Evolutionary conservation across 1,140 invertebrate genomes (phyloP), one percentile per base, ranked within the genome.

Genomic region (Anagrus nilaparvatae): DNA sequence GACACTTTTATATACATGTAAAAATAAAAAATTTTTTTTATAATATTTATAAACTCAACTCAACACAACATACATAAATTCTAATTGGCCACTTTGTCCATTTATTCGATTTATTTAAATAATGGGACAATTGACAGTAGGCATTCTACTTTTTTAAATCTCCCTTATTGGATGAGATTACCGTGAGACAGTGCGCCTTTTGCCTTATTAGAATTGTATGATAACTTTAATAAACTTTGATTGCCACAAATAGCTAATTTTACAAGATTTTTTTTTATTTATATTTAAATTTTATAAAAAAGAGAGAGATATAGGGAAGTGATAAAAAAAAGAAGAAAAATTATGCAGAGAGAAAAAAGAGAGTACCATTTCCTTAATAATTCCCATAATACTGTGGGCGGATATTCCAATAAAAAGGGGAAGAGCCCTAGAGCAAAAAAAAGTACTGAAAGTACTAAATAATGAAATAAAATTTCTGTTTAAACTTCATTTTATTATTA

Each of bases 21-120:
- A n/a, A n/a, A n/a, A n/a, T n/a, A n/a, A n/a, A n/a, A n/a, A n/a
- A n/a, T n/a, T n/a, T n/a, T n/a, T n/a, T n/a, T n/a, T n/a, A n/a
- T n/a, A n/a, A n/a, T n/a, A n/a, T n/a, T n/a, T n/a, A n/a, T n/a
- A n/a, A n/a, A n/a, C n/a, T n/a, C n/a, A n/a, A n/a, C n/a, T n/a
- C n/a, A n/a, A n/a, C n/a, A n/a, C n/a, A n/a, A n/a, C n/a, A n/a
- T n/a, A n/a, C n/a, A 67, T 67, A 62, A 65, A 68, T 62, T 68
- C 64, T 68, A 68, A 68, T 67, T 68, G 65, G 61, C 65, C 65
- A 68, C 65, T 68, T 68, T 68, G 65, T 67, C 64, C 65, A 69
- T 69, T 69, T 67, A 69, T 69, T 69, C 66, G 66, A 69, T 69
- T 69, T 69, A 69, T 69, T 69, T 69, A 69, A 69, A 69, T 69